These are phyloP conservation scores for Rotaria socialis DNA, from an alignment of 2,888 invertebrate species.

Conservation along the genomic window DNA sequence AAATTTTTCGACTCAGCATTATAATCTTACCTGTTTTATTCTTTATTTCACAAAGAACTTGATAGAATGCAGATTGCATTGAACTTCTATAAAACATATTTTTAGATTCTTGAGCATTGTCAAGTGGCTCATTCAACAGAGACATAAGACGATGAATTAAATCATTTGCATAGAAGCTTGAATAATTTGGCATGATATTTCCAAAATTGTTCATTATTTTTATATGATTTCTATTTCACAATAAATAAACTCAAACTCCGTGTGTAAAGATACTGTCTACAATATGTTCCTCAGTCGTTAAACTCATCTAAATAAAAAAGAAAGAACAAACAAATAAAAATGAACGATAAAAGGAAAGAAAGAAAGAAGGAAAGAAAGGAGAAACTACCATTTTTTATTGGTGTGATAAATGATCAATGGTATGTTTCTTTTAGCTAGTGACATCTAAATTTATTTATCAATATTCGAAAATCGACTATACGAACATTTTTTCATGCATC, in stretches of 20 bases:
- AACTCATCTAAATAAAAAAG: background rate
- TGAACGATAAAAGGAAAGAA: background rate
- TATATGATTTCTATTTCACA: background rate
- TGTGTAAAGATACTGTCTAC: background rate
- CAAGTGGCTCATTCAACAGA: background rate
- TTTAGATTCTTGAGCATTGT: constrained; percentile 65
- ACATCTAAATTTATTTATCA: background rate
- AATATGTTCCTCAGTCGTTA: background rate
- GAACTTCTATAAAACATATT: constrained; percentile 95
- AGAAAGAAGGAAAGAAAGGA: background rate
- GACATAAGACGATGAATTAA: background rate
- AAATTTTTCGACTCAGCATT: background rate
- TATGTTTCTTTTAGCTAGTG: background rate
- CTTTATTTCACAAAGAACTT: constrained; percentile 11
- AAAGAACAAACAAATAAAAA: background rate
- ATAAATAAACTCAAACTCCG: background rate
- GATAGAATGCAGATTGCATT: background rate
- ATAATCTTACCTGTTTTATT: background rate
- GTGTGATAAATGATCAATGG: background rate
- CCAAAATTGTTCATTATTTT: background rate
- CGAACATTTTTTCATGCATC: no score
- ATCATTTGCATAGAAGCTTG: background rate
- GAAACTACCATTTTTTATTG: background rate
- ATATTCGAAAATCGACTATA: no score
- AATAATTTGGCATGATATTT: background rate